Percentiles rank a stretch among this genome's conserved stretches.
Conservation (phyloP, 2,888 invertebrate species). For the Octonoba sinensis region DNA sequence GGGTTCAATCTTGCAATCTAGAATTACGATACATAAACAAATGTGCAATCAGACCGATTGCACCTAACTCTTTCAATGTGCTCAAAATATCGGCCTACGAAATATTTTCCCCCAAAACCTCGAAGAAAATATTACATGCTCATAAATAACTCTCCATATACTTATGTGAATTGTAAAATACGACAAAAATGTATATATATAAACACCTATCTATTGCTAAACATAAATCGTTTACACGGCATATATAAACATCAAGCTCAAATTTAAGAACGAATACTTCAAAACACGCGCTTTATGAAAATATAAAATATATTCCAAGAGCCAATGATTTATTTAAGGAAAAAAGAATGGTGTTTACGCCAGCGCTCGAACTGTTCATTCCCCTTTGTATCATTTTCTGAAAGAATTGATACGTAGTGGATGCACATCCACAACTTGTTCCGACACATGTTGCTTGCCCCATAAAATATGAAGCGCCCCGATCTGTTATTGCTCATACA, state of each 20-base stretch:
- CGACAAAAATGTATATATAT: too few relatives aligned
- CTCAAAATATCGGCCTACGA: too few relatives aligned
- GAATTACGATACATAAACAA: too few relatives aligned
- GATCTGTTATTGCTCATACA: conserved; percentile 55
- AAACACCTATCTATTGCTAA: neutral
- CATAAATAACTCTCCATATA: too few relatives aligned
- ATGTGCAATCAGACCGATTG: too few relatives aligned
- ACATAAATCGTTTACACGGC: conserved; percentile 7
- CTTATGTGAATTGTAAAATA: too few relatives aligned
- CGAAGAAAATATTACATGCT: too few relatives aligned
- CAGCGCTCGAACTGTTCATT: conserved; percentile 21
- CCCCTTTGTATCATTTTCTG: conserved; percentile 12
- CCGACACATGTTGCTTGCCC: conserved; percentile 53
- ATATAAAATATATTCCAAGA: conserved; percentile 16
- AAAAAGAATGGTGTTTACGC: conserved; percentile 49
- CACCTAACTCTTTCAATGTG: too few relatives aligned
- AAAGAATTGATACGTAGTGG: conserved; percentile 53
- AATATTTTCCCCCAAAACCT: too few relatives aligned
- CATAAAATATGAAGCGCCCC: conserved; percentile 57
- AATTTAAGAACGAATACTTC: conserved; percentile 1
- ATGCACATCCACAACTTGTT: conserved; percentile 30
- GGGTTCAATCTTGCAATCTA: too few relatives aligned
- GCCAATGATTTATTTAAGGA: conserved; percentile 44
- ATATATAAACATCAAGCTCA: conserved; percentile 12
- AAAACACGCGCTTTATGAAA: neutral